Evolutionary conservation across 2,113 vertebrate genomes (phyloP).

Genomic region (Brevimyrus niger): DNA sequence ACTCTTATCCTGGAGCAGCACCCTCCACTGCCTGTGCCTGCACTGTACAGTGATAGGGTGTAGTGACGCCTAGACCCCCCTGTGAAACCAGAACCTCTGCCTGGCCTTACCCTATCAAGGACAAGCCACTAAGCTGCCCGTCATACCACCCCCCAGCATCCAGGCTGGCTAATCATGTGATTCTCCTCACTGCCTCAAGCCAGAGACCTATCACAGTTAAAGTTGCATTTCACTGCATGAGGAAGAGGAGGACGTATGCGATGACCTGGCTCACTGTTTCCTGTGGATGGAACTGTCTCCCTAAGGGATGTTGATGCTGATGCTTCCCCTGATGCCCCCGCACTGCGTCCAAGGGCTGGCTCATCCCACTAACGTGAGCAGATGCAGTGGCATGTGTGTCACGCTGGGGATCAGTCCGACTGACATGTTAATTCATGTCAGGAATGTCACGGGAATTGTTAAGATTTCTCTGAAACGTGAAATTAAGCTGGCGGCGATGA

Average conservation of each 20-base stretch:
- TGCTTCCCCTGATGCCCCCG: neutral
- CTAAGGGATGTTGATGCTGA: neutral
- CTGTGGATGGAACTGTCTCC: neutral
- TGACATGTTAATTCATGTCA: neutral
- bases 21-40: neutral
- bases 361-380: neutral
- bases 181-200: neutral
- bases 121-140: neutral
- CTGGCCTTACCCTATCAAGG: neutral
- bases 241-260: neutral
- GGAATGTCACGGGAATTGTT: neutral
- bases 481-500: neutral
- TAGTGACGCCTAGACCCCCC: neutral
- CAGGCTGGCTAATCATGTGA: neutral
- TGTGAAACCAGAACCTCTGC: neutral
- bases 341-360: neutral
- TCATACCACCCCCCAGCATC: neutral
- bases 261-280: neutral
- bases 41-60: neutral
- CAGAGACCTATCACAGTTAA: neutral
- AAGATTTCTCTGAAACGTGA: neutral
- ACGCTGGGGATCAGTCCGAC: neutral
- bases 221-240: neutral
- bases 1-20: neutral
- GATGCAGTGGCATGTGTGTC: neutral